Evolutionary conservation across 2,797 vertebrate genomes (phyloP), one percentile per base, ranked within the genome.

Genomic region (Ciconia nigra): DNA sequence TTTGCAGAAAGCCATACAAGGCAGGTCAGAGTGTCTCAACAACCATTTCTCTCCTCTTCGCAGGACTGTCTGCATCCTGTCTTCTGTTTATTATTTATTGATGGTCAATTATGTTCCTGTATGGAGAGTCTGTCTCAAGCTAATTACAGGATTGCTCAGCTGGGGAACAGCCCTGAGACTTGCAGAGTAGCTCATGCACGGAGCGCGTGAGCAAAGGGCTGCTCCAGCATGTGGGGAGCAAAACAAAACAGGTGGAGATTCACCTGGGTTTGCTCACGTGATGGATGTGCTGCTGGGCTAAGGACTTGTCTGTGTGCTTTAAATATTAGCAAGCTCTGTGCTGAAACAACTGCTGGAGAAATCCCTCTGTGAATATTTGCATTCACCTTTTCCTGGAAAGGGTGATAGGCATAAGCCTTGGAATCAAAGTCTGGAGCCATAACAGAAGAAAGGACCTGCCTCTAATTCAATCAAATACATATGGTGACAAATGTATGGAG

Each of bases 391-490:
- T 35, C 37, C 77, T 65, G 47, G 6, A 41, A 28, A 49, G 15
- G 8, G 44, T 1, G 35, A 13, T 1, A 29, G 49, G 35, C 4
- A 0, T 2, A 3, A 49, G 33, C 4, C 46, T 24, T 25, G 33
- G 47, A 54, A 73, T 61, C 19, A 4, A 46, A 70, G 42, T 8
- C 47, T 24, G 65, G 51, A 81, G 55, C 59, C 4, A 1, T 1
- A 54, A 28, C 14, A 35, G 86, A 55, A 21, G 35, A 25, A 80
- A 55, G 28, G 19, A 39, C 13, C 70, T 49, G 42, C 12, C 33
- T 46, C 17, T 4, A 31, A 15, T 46, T 49, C 55, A 58, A 11
- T 7, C n/a, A 37, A 31, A 82, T 19, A 5, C 11, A 7, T 6
- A 2, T 0, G 12, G 44, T 28, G 70, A 18, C 31, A 47, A n/a